Evolutionary conservation across 2,888 invertebrate genomes (phyloP).

Genomic region (Tribolium freemani): DNA sequence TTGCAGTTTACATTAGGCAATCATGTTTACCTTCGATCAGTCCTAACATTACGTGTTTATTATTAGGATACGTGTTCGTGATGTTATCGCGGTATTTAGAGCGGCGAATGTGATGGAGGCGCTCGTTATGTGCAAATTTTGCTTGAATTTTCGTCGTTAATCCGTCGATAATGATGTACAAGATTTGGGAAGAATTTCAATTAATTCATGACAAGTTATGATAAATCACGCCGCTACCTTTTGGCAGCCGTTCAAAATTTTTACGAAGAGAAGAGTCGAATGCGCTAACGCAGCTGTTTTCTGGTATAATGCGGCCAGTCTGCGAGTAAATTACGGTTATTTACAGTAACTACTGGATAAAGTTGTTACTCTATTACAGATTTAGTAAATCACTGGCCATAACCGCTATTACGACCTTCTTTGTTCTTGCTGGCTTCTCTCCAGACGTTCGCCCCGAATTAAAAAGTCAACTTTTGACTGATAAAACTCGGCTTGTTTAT

Average conservation of each 20-base stretch:
- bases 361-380: conserved; percentile 55
- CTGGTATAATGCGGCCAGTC: conserved; percentile 39
- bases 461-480: conserved; percentile 41
- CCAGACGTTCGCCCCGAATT: conserved; percentile 36
- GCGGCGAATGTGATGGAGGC: not conserved
- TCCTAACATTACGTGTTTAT: conserved; percentile 34
- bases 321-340: conserved; percentile 55
- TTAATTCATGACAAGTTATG: conserved; percentile 30
- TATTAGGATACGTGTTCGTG: conserved; percentile 32
- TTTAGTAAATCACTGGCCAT: conserved; percentile 54
- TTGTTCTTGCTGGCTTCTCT: conserved; percentile 48
- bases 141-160: conserved; percentile 11
- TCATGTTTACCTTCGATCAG: conserved; percentile 37
- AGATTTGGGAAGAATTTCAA: not conserved
- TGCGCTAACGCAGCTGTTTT: conserved; percentile 55
- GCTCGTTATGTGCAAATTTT: conserved; percentile 11
- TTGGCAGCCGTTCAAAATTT: conserved; percentile 31
- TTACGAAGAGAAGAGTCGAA: conserved; percentile 46
- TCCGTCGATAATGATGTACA: not conserved
- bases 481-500: conserved; percentile 52
- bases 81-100: conserved; percentile 19
- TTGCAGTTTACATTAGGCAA: conserved; percentile 26
- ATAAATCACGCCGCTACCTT: conserved; percentile 16
- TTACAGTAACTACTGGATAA: conserved; percentile 55
- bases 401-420: conserved; percentile 45